Conservation (phyloP, 2,113 vertebrate species). For the Mugil cephalus region DNA sequence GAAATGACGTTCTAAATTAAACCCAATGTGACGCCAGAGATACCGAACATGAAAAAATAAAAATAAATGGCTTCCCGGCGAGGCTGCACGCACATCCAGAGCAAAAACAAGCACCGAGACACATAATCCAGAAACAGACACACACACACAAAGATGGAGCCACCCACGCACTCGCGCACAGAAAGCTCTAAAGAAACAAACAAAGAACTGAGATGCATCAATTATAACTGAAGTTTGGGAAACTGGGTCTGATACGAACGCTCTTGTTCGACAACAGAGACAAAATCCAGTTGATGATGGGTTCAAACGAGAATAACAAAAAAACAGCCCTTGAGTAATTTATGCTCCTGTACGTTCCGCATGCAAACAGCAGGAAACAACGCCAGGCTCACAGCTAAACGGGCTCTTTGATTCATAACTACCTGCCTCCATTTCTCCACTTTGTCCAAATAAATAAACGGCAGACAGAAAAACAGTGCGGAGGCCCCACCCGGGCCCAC, state of each 20-base stretch:
- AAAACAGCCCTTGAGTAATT: constrained; percentile 29
- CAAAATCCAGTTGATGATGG: constrained; percentile 27
- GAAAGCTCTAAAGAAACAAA: constrained; percentile 23
- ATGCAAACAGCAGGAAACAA: constrained; percentile 37
- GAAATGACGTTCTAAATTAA: not conserved
- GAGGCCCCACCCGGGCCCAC: not conserved
- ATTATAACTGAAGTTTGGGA: constrained; percentile 44
- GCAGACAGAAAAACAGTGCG: constrained; percentile 41
- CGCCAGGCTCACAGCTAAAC: constrained; percentile 16
- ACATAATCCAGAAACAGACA: constrained; percentile 21
- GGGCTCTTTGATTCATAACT: constrained; percentile 30
- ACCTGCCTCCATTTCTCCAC: constrained; percentile 17
- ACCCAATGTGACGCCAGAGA: not conserved
- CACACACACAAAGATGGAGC: constrained; percentile 6
- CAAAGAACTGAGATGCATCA: constrained; percentile 14
- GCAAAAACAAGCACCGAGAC: not conserved
- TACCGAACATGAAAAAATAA: constrained; percentile 7
- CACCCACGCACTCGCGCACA: constrained; percentile 7
- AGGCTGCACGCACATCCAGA: not conserved
- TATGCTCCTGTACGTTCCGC: constrained; percentile 24
- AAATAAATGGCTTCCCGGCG: not conserved
- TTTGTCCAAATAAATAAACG: not conserved
- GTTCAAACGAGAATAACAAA: constrained; percentile 11
- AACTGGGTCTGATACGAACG: constrained; percentile 43
- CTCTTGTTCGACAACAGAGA: constrained; percentile 19